Evolutionary conservation across 2,797 vertebrate genomes (phyloP).

Genomic region (Podarcis siculus): DNA sequence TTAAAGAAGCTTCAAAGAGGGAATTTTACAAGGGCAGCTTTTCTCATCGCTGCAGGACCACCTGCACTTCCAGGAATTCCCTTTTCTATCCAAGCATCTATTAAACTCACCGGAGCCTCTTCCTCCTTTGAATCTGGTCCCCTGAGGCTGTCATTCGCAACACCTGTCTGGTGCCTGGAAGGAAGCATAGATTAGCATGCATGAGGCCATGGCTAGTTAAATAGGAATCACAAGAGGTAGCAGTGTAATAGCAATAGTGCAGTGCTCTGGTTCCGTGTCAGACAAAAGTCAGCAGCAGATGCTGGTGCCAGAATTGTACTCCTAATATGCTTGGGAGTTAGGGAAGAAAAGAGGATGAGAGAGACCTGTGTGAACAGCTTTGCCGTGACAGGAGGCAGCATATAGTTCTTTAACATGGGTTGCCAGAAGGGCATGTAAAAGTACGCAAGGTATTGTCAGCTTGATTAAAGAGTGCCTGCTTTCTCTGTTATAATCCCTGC

Average conservation of each 20-base stretch:
- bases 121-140: neutral
- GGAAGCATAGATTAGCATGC: neutral
- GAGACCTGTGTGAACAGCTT: neutral
- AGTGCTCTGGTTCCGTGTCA: neutral
- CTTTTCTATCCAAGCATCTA: neutral
- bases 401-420: neutral
- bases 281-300: neutral
- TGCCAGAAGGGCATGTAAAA: neutral
- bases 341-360: too few species aligned
- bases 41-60: neutral
- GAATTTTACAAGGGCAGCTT: neutral
- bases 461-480: slow-evolving; percentile 1
- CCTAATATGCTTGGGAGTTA: neutral
- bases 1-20: neutral
- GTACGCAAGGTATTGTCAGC: neutral
- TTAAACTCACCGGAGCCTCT: neutral
- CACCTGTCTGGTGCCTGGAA: neutral
- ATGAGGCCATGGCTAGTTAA: neutral
- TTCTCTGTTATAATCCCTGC: slow-evolving; percentile 1
- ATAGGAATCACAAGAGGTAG: neutral
- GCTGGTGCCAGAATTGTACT: neutral
- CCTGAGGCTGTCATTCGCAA: neutral
- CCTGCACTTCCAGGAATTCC: neutral
- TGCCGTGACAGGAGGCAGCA: neutral
- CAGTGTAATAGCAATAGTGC: neutral